Evolutionary conservation across 1,140 invertebrate species (phyloP).

Genomic region (Nautilus pompilius): DNA sequence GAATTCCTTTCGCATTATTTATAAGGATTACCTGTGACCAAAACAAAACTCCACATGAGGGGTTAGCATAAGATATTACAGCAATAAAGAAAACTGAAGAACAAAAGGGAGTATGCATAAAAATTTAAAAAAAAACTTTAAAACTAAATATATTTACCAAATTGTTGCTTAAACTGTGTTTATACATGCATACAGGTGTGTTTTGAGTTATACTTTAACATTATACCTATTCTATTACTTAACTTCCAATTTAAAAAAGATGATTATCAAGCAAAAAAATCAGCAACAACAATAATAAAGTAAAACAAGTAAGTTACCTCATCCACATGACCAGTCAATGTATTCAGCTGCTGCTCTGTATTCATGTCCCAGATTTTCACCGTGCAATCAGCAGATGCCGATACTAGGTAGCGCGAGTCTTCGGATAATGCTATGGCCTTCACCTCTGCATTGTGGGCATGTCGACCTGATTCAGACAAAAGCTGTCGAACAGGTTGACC

Average conservation of each 20-base stretch:
- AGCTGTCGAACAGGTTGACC: constrained; percentile 46
- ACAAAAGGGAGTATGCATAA: too few species aligned
- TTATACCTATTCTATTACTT: background rate
- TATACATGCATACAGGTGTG: too few species aligned
- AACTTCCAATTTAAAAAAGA: background rate
- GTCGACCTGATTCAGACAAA: constrained; percentile 27
- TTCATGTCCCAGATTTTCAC: constrained; percentile 52
- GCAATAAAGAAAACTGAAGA: too few species aligned
- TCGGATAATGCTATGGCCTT: constrained; percentile 47
- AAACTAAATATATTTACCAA: too few species aligned
- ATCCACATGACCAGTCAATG: constrained; percentile 48
- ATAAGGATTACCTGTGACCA: too few species aligned
- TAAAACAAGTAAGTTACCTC: constrained; percentile 35
- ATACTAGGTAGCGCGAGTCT: constrained; percentile 48
- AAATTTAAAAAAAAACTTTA: too few species aligned
- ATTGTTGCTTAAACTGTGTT: too few species aligned
- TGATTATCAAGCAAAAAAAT: background rate
- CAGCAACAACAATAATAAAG: background rate
- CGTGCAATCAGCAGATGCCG: constrained; percentile 50
- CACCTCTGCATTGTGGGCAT: constrained; percentile 47
- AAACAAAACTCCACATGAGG: too few species aligned
- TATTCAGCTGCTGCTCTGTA: constrained; percentile 43
- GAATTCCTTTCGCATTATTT: too few species aligned
- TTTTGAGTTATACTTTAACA: background rate
- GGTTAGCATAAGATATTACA: too few species aligned